Base-by-base conservation (phyloP, 2,888 invertebrate species). In the Meandrusa payeni region DNA sequence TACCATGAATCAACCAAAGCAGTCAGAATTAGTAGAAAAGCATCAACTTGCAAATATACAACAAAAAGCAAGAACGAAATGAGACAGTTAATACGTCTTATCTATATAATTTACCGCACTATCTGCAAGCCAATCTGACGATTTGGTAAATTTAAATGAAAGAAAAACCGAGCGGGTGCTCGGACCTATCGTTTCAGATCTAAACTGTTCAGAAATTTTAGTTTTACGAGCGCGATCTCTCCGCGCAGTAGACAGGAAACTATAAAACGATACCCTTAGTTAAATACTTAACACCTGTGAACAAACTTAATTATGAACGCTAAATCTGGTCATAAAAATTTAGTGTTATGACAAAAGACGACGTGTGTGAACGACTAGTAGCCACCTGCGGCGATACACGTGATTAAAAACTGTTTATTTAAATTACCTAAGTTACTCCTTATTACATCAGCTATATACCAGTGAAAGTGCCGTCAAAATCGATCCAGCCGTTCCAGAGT, bases 101-200 rank as follows among this genome's bases (percentile, higher is more conserved):
- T 45, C 45, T 41, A 40, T 41, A 47, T 50, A 50, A 50, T 50
- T 50, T 48, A 12, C 31, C 22, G 31, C 37, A 32, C 27, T 46
- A 48, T 48, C 51, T 29, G 9, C 10, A 12, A 38, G 38, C 38
- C 11, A 29, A 51, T 51, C 51, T 48, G 34, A 31, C 42, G 41
- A 36, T 50, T 50, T 42, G 40, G 29, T 17, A 24, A 34, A 46
- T 41, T 41, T 26, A 27, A 41, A 46, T 32, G 34, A 29, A 26
- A 24, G 19, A 34, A 27, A 13, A 37, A 28, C 7, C 28, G 31
- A 9, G 7, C 17, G 17, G 9, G n/a, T n/a, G 28, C 33, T 22
- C 5, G 28, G 38, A 36, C 24, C 41, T 44, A 43, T 49, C 46
- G 29, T 19, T 9, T 32, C 27, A 7, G n/a, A 51, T 51, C 43